Conservation (phyloP, 2,797 vertebrate genomes). For the Sebastiscus albofasciatus region DNA sequence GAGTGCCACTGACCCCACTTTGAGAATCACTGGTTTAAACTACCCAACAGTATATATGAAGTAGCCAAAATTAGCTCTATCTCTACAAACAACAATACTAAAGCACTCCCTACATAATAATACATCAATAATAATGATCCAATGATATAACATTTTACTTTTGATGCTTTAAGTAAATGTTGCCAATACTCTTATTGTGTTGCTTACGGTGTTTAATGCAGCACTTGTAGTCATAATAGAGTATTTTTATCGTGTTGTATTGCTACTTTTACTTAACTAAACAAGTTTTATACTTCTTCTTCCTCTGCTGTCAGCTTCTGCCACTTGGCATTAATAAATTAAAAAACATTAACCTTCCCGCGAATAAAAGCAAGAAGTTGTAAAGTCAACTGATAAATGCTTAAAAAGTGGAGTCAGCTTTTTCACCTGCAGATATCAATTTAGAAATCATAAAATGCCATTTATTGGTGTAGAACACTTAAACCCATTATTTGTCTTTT, state of each 20-base stretch:
- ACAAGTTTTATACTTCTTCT: background rate
- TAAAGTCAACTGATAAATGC: constrained; percentile 22
- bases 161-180: too few relatives aligned
- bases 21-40: too few relatives aligned
- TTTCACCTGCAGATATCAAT: constrained; percentile 32
- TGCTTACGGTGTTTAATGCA: background rate
- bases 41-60: background rate
- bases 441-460: constrained; percentile 28
- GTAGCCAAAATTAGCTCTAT: background rate
- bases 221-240: background rate
- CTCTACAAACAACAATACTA: background rate
- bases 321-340: background rate
- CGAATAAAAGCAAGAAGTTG: constrained; percentile 16
- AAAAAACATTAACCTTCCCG: background rate
- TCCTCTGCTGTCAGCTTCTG: background rate
- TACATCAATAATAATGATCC: background rate
- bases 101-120: background rate
- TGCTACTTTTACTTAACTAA: background rate
- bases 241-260: background rate
- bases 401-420: constrained; percentile 32
- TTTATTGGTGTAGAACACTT: constrained; percentile 12
- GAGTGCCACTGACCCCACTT: too few relatives aligned
- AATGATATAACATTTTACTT: background rate
- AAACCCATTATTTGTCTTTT: background rate
- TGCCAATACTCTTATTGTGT: background rate